Evolutionary conservation across 2,888 invertebrate species (phyloP), one percentile per base, ranked within the genome.

Genomic region (Elmis aenea): DNA sequence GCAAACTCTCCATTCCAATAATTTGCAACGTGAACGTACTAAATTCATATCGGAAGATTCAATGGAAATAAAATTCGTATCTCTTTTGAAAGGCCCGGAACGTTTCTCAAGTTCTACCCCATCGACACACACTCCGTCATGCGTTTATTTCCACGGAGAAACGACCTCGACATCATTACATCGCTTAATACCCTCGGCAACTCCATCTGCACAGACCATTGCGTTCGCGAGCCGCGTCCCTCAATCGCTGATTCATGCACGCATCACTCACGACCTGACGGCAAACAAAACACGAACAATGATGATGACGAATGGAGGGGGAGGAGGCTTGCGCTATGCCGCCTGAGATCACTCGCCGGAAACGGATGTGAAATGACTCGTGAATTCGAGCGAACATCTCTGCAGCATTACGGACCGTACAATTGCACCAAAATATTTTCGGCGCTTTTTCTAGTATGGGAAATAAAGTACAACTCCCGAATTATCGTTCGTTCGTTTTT

Each of bases 291-390:
- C 42, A 47, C 38, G 47, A 49, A 45, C 40, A 45, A 45, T 40
- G 49, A 49, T 45, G 49, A 49, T 49, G 49, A 49, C 46, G 46
- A 49, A 47, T 43, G 42, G 45, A 36, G 43, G 37, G n/a, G 36
- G 44, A 35, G 44, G 37, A 40, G 26, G 41, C 34, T 29, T 42
- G 45, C 42, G 43, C 42, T 40, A 36, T 43, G 30, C 40, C 36
- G 41, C 43, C 42, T 42, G 40, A 46, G 49, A 49, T 53, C 53
- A 50, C 49, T 51, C 52, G 46, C 49, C 52, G 54, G 54, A 55
- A 53, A 55, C 54, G 51, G 53, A 53, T 51, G 52, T 51, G 52
- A 52, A 55, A 55, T 57, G 55, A 57, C 45, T 50, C 57, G 54
- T 55, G 52, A 57, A 55, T 50, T 48, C 30, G 34, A 34, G 46